Evolutionary conservation across 2,113 vertebrate genomes (phyloP), one percentile per base, ranked within the genome.

Genomic region (Gobio gobio): DNA sequence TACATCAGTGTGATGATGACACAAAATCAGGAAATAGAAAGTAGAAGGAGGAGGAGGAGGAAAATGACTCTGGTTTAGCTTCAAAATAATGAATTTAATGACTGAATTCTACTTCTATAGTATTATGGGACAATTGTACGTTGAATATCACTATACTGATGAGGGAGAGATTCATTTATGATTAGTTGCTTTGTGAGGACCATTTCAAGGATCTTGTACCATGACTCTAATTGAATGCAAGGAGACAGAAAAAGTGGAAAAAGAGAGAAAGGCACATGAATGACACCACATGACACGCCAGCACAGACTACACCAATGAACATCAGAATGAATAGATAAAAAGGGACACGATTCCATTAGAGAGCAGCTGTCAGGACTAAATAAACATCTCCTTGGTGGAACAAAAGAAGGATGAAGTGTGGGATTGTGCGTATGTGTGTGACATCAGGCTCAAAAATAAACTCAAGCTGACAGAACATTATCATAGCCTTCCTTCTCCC

Each of bases 361-460:
- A 58, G 75, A 88, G 83, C 84, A 88, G 85, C 88, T 85, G 87
- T 85, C 85, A 83, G 54, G 59, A 36, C 63, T 86, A 88, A 89
- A 83, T 79, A 75, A 86, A 87, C 43, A 72, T 83, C 58, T 81
- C 45, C 75, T 85, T 49, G 84, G 83, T 78, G 78, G 72, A 84
- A 86, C 85, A 84, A 86, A 88, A 77, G 82, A 43, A 78, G 73
- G 84, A 84, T 82, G 82, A 87, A 86, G 64, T 26, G 63, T 66
- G 58, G 75, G 36, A 24, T 36, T 33, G 18, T 59, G 45, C 56
- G 58, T 29, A 36, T 36, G 70, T 76, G 86, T n/a, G 78, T 63
- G 73, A 56, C 66, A 56, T n/a, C 26, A 22, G n/a, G 63, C 64
- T 43, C 63, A 54, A 79, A 85, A 85, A 88, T 86, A 87, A 87